Percentiles rank a stretch among this genome's conserved stretches.
phyloP scores from a whole-genome alignment of 2,113 vertebrate species.

The Suncus etruscus region DNA sequence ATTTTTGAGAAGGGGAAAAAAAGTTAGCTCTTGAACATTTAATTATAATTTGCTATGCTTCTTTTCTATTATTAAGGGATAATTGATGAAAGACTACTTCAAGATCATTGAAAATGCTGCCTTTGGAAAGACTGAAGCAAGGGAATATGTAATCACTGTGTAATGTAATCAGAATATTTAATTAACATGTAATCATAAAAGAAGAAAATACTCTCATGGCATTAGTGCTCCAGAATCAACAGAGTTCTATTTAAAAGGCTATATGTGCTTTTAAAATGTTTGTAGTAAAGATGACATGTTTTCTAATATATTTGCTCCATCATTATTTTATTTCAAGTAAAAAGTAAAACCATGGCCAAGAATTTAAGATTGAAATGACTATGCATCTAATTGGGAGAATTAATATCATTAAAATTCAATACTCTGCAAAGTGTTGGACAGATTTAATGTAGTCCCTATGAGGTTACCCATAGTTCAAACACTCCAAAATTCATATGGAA shows the following conservation, averaged over 20 bases:
- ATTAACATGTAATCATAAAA: conserved; percentile 79
- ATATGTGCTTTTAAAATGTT: conserved; percentile 21
- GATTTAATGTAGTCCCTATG: no score
- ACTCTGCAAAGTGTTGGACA: no score
- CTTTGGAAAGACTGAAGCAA: conserved; percentile 76
- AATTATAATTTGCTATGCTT: conserved; percentile 80
- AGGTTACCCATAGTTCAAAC: no score
- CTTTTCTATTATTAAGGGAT: conserved; percentile 83
- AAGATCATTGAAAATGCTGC: conserved; percentile 70
- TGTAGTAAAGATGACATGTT: conserved; percentile 9
- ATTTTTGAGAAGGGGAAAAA: conserved; percentile 73
- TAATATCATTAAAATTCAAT: no score
- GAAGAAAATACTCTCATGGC: conserved; percentile 57
- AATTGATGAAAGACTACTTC: conserved; percentile 82
- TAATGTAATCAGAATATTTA: conserved; percentile 80
- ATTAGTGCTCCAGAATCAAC: conserved; percentile 49
- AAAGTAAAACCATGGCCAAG: conserved; percentile 22
- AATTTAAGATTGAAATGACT: not conserved
- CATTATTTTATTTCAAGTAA: conserved; percentile 35
- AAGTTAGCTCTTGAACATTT: conserved; percentile 76
- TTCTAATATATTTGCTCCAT: conserved; percentile 45
- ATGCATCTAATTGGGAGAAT: not conserved
- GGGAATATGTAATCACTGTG: conserved; percentile 77
- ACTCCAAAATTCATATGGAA: no score
- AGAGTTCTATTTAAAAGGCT: conserved; percentile 42